These are phyloP conservation scores for Pollachius pollachius DNA, from an alignment of 2,113 vertebrate genomes.

Conservation along the genomic window DNA sequence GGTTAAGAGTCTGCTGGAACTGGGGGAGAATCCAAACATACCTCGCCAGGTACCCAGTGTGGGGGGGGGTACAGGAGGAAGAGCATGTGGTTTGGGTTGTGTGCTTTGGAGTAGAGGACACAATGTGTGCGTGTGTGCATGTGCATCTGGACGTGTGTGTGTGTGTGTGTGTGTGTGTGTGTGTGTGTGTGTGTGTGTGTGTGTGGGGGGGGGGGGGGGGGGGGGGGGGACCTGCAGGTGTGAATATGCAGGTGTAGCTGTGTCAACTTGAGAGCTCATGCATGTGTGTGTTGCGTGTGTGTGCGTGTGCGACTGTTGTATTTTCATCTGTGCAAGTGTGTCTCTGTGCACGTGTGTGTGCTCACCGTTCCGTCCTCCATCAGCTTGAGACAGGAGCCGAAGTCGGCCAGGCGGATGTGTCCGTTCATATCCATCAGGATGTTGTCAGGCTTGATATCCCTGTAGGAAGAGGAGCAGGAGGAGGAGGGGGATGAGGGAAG, in stretches of 20 bases:
- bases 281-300: no score
- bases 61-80: slow-evolving; percentile 42
- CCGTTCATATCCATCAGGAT: slow-evolving; percentile 98
- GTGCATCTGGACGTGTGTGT: no score
- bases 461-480: slow-evolving; percentile 51
- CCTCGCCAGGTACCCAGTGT: slow-evolving; percentile 48
- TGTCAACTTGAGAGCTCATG: no score
- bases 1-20: slow-evolving; percentile 25
- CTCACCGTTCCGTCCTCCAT: slow-evolving; percentile 97
- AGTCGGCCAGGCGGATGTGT: slow-evolving; percentile 97
- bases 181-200: no score
- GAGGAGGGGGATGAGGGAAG: neutral
- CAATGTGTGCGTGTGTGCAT: slow-evolving; percentile 28
- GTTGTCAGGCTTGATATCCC: slow-evolving; percentile 98
- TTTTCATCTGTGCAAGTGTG: no score
- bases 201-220: no score
- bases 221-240: no score
- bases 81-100: slow-evolving; percentile 56
- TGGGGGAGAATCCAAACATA: slow-evolving; percentile 45
- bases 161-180: no score
- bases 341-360: slow-evolving; percentile 15
- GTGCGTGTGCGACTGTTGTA: no score
- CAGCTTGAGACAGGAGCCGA: slow-evolving; percentile 96
- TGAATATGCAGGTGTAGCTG: no score
- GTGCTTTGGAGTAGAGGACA: slow-evolving; percentile 42